These are phyloP conservation scores for Ptycholaimellus sp. DNA, from an alignment of 2,888 invertebrate species.

Conservation along the genomic window DNA sequence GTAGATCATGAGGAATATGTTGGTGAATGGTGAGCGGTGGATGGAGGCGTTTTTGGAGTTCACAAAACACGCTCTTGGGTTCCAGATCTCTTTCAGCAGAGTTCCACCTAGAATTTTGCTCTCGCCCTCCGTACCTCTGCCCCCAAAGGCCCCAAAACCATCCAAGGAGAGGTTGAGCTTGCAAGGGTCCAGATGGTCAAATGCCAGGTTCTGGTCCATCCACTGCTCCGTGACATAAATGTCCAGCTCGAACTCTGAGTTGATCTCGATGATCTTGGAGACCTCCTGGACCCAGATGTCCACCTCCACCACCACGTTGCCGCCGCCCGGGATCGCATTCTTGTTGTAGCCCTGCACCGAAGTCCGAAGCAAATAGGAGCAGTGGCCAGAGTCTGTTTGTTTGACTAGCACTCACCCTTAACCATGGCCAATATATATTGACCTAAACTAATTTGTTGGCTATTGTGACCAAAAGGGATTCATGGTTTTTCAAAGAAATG, in stretches of 20 bases:
- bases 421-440: too few species aligned
- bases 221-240: conserved; percentile 25
- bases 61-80: conserved; percentile 22
- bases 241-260: conserved; percentile 24
- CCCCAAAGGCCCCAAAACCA: not conserved
- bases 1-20: conserved; percentile 23
- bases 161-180: conserved; percentile 14
- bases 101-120: conserved; percentile 11
- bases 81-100: conserved; percentile 21
- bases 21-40: conserved; percentile 20
- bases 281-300: conserved; percentile 26
- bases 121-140: not conserved
- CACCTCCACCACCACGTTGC: conserved; percentile 21
- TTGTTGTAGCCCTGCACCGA: conserved; percentile 19
- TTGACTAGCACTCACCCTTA: too few species aligned
- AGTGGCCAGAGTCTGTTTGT: too few species aligned
- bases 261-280: conserved; percentile 25
- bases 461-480: too few species aligned
- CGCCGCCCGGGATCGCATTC: conserved; percentile 18
- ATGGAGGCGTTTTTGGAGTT: conserved; percentile 20
- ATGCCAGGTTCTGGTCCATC: conserved; percentile 20
- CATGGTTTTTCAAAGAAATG: too few species aligned
- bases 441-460: too few species aligned
- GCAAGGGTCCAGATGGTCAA: conserved; percentile 21
- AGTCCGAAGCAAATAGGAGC: too few species aligned